Base-by-base conservation (phyloP, 2,888 invertebrate genomes). In the Alentia gelatinosa region DNA sequence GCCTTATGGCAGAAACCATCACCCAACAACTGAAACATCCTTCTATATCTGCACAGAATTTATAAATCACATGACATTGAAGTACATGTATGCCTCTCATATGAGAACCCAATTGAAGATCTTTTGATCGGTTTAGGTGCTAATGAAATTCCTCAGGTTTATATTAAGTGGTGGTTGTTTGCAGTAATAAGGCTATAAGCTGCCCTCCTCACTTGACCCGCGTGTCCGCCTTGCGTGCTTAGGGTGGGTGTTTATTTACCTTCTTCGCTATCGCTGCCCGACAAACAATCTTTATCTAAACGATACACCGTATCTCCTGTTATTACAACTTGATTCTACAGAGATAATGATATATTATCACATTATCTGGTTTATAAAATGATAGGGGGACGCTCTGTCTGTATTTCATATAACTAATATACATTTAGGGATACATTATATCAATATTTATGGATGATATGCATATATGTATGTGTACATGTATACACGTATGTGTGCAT, bases 291-390 rank as follows among this genome's bases (percentile, higher is more conserved):
- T 30, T 47, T 86, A 86, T 86, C 86, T 86, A 33, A 86, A 86
- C 86, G 86, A 86, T 47, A 86, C 86, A 47, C 86, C 30, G n/a
- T 86, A 86, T 86, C 86, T 12, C n/a, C 86, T 86, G 86, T 86
- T 86, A 86, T 86, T 86, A 86, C 86, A 86, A 86, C 86, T 86
- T 86, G 86, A 86, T 86, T 86, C 86, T 47, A 26, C 30, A 30
- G 86, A 12, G 42, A 86, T 86, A 33, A 86, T 86, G 35, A 86
- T 86, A 47, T 86, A 86, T 42, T 42, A 86, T 86, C 50, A 47
- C 30, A 86, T 86, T 42, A 86, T 86, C 50, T 26, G 33, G 47
- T 47, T 86, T 86, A 86, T 86, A 47, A 86, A 42, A 86, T 50
- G 86, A 86, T 86, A 86, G 86, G 0, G 37, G 1, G 26, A 15